Conservation (phyloP, 2,888 invertebrate genomes). For the Mimachlamys varia region DNA sequence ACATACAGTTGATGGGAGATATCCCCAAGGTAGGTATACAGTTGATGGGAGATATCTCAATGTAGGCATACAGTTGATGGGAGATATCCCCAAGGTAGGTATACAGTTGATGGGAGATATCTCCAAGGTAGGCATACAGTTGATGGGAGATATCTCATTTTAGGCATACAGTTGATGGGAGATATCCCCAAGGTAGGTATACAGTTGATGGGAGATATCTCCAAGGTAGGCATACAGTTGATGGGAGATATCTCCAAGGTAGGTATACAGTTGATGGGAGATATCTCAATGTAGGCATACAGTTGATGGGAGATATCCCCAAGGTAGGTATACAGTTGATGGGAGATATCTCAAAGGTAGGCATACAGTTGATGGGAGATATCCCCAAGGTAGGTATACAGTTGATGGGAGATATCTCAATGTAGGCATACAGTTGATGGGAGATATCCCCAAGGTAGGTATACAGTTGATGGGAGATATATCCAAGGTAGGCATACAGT, state of each 20-base stretch:
- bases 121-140: not conserved
- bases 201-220: slow-evolving; percentile 97
- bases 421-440: slow-evolving; percentile 88
- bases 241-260: slow-evolving; percentile 98
- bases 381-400: slow-evolving; percentile 93
- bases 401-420: slow-evolving; percentile 99
- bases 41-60: slow-evolving; percentile 99
- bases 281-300: slow-evolving; percentile 95
- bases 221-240: slow-evolving; percentile 91
- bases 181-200: slow-evolving; percentile 95
- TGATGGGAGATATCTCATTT: slow-evolving; percentile 98
- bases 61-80: slow-evolving; percentile 88
- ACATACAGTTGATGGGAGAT: slow-evolving; percentile 96
- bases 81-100: slow-evolving; percentile 96
- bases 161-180: too few relatives aligned
- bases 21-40: slow-evolving; percentile 93
- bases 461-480: slow-evolving; percentile 96
- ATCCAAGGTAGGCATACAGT: slow-evolving; percentile 92
- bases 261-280: slow-evolving; percentile 90
- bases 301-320: slow-evolving; percentile 97
- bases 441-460: slow-evolving; percentile 96
- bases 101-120: too few relatives aligned
- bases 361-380: slow-evolving; percentile 93
- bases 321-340: slow-evolving; percentile 91
- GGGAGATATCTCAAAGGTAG: slow-evolving; percentile 97